Base-by-base conservation (phyloP, 2,797 vertebrate species). In the Gymnoscopelus microlampas region DNA sequence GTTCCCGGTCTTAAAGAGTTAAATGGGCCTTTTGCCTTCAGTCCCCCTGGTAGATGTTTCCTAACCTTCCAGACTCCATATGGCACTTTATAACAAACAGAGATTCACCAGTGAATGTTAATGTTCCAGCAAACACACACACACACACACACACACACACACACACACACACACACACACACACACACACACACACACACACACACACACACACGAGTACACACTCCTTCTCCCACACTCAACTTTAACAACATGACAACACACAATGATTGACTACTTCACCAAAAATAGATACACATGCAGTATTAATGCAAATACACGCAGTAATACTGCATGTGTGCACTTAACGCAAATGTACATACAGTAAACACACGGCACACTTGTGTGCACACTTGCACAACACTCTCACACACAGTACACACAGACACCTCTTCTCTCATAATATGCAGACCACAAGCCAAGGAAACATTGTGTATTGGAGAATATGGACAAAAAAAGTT, bases 1-100 rank as follows among this genome's bases (percentile, higher is more conserved):
- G n/a, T n/a, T n/a, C n/a, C n/a, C n/a, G n/a, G n/a, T n/a, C n/a
- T n/a, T n/a, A n/a, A n/a, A n/a, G n/a, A n/a, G n/a, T n/a, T n/a
- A 74, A 71, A 64, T 47, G 26, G 61, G 60, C n/a, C 29, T 59
- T 15, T 23, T 57, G 32, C 53, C 63, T 61, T 53, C 70, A 60
- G 35, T 67, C 80, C 76, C 72, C 63, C 49, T 19, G 66, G 70
- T 70, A 58, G 55, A 74, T 62, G 26, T 47, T n/a, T 50, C 53
- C 71, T 65, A 80, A 74, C 71, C 69, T 66, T 63, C 26, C 62
- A 50, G 0, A 60, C 66, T 70, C 61, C 48, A 70, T 66, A 60
- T 64, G 55, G 74, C 19, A 63, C 48, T 54, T 39, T 47, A 6
- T 19, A 14, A 19, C 11, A 19, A 15, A 2, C 32, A 35, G 32